Evolutionary conservation across 1,140 invertebrate species (phyloP).

Genomic region (Aporrectodea caliginosa): DNA sequence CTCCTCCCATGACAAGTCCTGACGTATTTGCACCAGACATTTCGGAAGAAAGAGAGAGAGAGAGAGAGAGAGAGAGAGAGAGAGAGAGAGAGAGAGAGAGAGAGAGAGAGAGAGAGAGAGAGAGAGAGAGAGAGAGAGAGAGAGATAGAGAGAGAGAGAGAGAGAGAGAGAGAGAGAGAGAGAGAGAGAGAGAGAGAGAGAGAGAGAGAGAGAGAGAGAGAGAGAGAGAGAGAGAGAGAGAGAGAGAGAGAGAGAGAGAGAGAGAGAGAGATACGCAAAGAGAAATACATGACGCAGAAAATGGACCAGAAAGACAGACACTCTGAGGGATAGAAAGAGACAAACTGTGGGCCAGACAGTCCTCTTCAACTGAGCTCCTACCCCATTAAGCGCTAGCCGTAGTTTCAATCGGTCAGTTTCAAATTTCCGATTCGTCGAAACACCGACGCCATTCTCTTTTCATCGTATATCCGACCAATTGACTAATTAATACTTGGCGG

Average conservation of each 20-base stretch:
- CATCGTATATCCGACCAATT: too few species aligned
- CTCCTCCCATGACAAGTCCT: neutral
- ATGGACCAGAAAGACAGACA: neutral
- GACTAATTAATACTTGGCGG: too few species aligned
- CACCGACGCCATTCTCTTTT: too few species aligned
- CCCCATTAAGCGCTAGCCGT: too few species aligned
- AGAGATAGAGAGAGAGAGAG: conserved; percentile 17
- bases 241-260: conserved; percentile 9
- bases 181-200: conserved; percentile 12
- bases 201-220: conserved; percentile 22
- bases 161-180: conserved; percentile 12
- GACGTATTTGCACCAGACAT: too few species aligned
- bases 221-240: conserved; percentile 16
- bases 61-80: conserved; percentile 24
- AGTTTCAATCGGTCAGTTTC: too few species aligned
- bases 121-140: conserved; percentile 22
- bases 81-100: conserved; percentile 22
- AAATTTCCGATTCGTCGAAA: too few species aligned
- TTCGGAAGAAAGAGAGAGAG: neutral
- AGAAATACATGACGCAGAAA: neutral
- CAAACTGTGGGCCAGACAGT: too few species aligned
- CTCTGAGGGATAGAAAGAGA: too few species aligned
- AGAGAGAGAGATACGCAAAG: neutral
- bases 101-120: conserved; percentile 17
- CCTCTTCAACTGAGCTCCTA: too few species aligned